Evolutionary conservation across 2,113 vertebrate species (phyloP), one percentile per base, ranked within the genome.

Genomic region (Pterophyllum scalare): DNA sequence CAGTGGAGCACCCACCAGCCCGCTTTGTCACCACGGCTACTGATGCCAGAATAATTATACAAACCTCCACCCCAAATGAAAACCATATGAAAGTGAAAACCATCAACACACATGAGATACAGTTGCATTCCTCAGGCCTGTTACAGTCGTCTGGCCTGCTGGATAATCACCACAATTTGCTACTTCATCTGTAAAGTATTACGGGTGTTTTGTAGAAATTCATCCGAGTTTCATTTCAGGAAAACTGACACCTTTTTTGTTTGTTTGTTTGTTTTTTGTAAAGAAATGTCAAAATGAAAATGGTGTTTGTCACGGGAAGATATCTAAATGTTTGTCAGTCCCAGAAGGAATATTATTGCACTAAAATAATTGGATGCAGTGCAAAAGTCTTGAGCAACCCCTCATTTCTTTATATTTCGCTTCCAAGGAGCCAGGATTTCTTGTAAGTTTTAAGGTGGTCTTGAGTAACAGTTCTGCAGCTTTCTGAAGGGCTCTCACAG

Each of bases 1-100:
- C 60, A 28, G 80, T 24, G 7, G 14, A 38, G 57, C 17, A 59
- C 86, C 86, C 83, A 67, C 80, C 86, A 77, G 59, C 82, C 86
- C 57, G 65, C 89, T 83, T 86, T 87, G 90, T 94, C 88, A 84
- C 90, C 89, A 65, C 65, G 74, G 89, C 81, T 83, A 92, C 91
- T 13, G 91, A 89, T 91, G 94, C 93, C 91, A 90, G 82, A 90
- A 86, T 88, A 86, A 90, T 94, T 92, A 89, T 84, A 87, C 90
- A 84, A 91, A 93, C 90, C 88, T 89, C 88, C 83, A 26, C 74
- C 88, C 86, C 84, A 91, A 93, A 93, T 92, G 80, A 89, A 89
- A 92, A 91, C 91, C 91, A 91, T 79, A 90, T 91, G 92, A 91
- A 90, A 77, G 76, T 17, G 46, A 74, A 86, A 67, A 84, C 83